Base-by-base conservation (phyloP, 2,888 invertebrate species). In the Polydrusus cervinus region DNA sequence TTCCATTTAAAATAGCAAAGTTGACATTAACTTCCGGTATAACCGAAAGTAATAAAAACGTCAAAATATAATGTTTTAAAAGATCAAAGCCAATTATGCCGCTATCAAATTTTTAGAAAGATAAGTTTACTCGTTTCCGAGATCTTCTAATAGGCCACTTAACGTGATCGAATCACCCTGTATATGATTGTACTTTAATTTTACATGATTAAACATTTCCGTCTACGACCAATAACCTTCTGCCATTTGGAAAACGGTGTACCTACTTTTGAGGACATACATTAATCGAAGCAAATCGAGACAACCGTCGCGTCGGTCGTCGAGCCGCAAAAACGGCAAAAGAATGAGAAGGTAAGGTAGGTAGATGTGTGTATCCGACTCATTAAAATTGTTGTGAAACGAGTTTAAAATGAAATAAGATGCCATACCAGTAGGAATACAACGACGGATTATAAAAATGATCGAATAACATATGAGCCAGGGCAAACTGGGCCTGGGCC, bases 371-470 rank as follows among this genome's bases (percentile, higher is more conserved):
- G 65, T 71, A 53, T 40, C 47, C 51, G 72, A 68, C 68, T 76
- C 76, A 76, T 76, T 76, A 76, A 76, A 76, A 76, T 76, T 76
- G 76, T 76, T 76, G 76, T 67, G 72, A 71, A 76, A 76, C 76
- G 69, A 76, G 72, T 76, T 76, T 76, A 76, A 72, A 76, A 75
- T 71, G 75, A 71, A 75, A 75, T 75, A 71, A 75, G 75, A 75
- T 75, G 75, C 74, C 74, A 61, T 74, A 69, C 74, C 47, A 53
- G 73, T 73, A 73, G 43, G 62, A 70, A 72, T 43, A 72, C 72
- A 66, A 62, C 57, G 20, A 70, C 61, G 70, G 20, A 70, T 69
- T 64, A 57, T 45, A 69, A 74, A 69, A 74, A 64, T 68, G 62
- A 49, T 62, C 67, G 45, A 61, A 51, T 53, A 30, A 73, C 61